Base-by-base conservation (phyloP, 2,888 invertebrate species). In the Protodeltote pygarga region DNA sequence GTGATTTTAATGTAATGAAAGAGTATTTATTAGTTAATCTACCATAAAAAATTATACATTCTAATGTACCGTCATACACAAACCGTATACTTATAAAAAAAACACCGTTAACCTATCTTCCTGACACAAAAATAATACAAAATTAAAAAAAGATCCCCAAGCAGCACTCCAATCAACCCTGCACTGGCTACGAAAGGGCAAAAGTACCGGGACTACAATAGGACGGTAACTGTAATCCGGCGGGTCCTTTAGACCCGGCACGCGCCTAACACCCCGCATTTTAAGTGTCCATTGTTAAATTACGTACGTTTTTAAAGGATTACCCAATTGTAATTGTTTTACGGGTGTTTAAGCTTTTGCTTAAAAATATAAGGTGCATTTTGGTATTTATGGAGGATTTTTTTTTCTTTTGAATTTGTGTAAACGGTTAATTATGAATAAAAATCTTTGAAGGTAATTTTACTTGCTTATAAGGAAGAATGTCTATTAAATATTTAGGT, bases 221-320 rank as follows among this genome's bases (percentile, higher is more conserved):
- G 77, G 71, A 75, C 69, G 64, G 75, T 82, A 70, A 82, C 73
- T 70, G 70, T 83, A 83, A 83, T 77, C 81, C 77, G 65, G 69
- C 70, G 60, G 68, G 65, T 65, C 72, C 65, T 59, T 62, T 39
- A 62, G 59, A 64, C 48, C 69, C 64, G 61, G 44, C 69, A 73
- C 69, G 72, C 70, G 61, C 49, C 59, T 15, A 60, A 63, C 70
- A 65, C 70, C 66, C 66, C 60, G 58, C 55, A 65, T 58, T 47
- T 42, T 46, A 66, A 70, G 52, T 67, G 64, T 58, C 55, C 25
- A 66, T 71, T 71, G 73, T 74, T 46, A 54, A 74, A 70, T 70
- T 72, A 62, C 58, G 42, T 34, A 61, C 55, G 35, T 50, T 63
- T 71, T 68, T 71, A 46, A 19, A 37, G 69, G 65, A 71, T 71